Evolutionary conservation across 1,140 invertebrate species (phyloP).

Genomic region (Leptopilina clavipes): DNA sequence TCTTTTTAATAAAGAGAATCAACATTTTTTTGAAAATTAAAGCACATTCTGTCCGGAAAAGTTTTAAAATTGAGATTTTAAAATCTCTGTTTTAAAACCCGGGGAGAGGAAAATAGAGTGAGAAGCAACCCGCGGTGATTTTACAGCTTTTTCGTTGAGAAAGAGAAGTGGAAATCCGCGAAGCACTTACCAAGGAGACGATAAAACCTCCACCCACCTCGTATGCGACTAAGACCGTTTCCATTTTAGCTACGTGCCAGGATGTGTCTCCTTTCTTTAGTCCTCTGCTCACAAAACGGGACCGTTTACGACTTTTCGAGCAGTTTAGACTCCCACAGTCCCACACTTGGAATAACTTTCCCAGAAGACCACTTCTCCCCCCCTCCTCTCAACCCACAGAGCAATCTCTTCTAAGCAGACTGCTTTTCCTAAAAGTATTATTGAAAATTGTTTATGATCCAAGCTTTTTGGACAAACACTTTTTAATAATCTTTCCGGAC

Average conservation of each 20-base stretch:
- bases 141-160: constrained; percentile 47
- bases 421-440: constrained; percentile 30
- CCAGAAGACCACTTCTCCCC: constrained; percentile 14
- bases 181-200: constrained; percentile 62
- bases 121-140: constrained; percentile 53
- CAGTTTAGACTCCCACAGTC: constrained; percentile 29
- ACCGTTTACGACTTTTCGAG: constrained; percentile 52
- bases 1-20: neutral
- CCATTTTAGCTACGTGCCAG: constrained; percentile 58
- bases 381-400: no score
- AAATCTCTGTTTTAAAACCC: neutral
- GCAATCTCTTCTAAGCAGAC: constrained; percentile 16
- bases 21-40: neutral
- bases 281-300: constrained; percentile 44
- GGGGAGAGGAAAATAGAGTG: no score
- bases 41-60: neutral
- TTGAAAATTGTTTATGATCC: neutral
- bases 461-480: neutral
- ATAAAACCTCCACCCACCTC: constrained; percentile 60
- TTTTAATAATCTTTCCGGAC: no score
- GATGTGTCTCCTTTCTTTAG: constrained; percentile 41
- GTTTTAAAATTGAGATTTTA: no score
- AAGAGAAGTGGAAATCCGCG: constrained; percentile 56
- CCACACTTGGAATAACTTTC: neutral
- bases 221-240: constrained; percentile 44